Evolutionary conservation across 1,140 invertebrate species (phyloP).

Genomic region (Thalassaphorura encarpata): DNA sequence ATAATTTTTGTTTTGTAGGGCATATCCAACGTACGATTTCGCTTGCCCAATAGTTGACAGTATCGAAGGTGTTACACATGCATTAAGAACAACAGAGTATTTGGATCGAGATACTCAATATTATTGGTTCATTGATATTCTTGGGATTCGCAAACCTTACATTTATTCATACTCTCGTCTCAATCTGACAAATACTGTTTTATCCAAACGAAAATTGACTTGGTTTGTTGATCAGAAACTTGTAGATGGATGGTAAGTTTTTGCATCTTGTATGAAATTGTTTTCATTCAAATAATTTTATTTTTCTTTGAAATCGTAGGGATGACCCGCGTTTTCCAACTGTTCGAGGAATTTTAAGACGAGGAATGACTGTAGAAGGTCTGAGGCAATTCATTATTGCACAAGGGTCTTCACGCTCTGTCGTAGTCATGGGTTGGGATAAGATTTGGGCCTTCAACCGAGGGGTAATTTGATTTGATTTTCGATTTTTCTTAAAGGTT

Average conservation of each 20-base stretch:
- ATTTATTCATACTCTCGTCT: conserved; percentile 93
- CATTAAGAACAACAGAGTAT: conserved; percentile 95
- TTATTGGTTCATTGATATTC: conserved; percentile 87
- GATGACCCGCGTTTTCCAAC: conserved; percentile 99
- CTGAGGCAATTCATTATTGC: conserved; percentile 96
- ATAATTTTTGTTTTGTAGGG: conserved; percentile 48
- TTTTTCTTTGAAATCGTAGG: conserved; percentile 41
- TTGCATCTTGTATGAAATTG: not conserved
- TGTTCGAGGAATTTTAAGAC: conserved; percentile 85
- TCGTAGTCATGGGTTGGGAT: conserved; percentile 99
- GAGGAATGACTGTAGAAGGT: conserved; percentile 95
- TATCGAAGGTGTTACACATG: conserved; percentile 94
- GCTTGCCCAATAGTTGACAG: conserved; percentile 98
- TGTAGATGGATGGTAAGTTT: conserved; percentile 86
- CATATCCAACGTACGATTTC: conserved; percentile 99
- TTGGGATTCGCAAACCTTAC: conserved; percentile 76
- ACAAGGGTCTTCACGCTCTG: conserved; percentile 95
- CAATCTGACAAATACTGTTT: conserved; percentile 95
- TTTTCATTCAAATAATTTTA: too few species aligned
- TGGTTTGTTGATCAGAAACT: conserved; percentile 91
- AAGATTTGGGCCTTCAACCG: conserved; percentile 99
- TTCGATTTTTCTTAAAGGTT: not conserved
- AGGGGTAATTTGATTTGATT: conserved; percentile 52
- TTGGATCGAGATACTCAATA: conserved; percentile 96
- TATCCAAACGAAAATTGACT: conserved; percentile 93